A percentile compares a stretch with the other conserved stretches of the same genome.
Conservation (phyloP, 64 coral and sea anemone species). For the Montipora efflorescens region DNA sequence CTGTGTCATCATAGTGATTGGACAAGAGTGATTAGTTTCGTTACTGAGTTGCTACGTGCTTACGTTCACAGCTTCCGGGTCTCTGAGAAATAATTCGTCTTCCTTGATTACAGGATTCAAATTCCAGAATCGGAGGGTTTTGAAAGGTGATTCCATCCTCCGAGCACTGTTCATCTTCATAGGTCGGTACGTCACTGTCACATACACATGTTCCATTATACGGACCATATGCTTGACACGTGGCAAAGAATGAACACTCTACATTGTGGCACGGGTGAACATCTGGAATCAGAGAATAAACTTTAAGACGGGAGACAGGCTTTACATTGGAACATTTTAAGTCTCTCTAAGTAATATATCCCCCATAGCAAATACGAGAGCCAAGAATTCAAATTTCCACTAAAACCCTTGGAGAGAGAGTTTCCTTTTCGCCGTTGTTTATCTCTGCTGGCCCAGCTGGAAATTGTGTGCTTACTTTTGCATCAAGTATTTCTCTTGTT, state of each 20-base stretch:
- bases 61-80: slow-evolving; percentile 70
- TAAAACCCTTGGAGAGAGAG: too few species aligned
- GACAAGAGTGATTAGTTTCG: too few species aligned
- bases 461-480: too few species aligned
- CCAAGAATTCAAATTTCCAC: too few species aligned
- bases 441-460: too few species aligned
- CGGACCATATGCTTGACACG: slow-evolving; percentile 53
- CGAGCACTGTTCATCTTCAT: slow-evolving; percentile 63
- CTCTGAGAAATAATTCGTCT: slow-evolving; percentile 40
- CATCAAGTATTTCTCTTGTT: too few species aligned
- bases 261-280: slow-evolving; percentile 61
- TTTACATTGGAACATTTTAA: too few species aligned
- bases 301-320: too few species aligned
- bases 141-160: slow-evolving; percentile 67
- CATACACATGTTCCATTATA: slow-evolving; percentile 68
- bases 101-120: slow-evolving; percentile 34
- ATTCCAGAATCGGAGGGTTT: slow-evolving; percentile 46
- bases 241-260: slow-evolving; percentile 43
- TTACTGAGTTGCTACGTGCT: background rate
- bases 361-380: too few species aligned
- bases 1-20: too few species aligned
- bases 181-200: background rate
- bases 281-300: slow-evolving; percentile 14
- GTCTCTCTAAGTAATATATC: too few species aligned
- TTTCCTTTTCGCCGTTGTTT: too few species aligned